These are phyloP conservation scores for Oreochromis niloticus DNA, from an alignment of 2,113 vertebrate genomes.

Conservation along the genomic window DNA sequence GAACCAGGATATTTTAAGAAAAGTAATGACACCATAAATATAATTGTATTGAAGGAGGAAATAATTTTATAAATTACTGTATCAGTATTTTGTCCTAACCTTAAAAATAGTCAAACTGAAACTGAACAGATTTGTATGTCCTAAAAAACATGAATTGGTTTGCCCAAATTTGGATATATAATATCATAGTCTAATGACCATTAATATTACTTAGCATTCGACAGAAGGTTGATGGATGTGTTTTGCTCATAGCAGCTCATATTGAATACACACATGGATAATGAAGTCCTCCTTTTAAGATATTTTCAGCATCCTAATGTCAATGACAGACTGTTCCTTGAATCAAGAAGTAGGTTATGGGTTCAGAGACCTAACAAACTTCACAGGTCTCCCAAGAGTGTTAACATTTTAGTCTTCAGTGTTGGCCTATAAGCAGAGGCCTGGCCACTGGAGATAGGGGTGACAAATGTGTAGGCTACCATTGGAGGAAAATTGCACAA, in stretches of 20 bases:
- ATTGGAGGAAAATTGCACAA: constrained; percentile 20
- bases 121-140: not conserved
- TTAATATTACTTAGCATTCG: not conserved
- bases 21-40: not conserved
- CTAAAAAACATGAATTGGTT: not conserved
- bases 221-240: not conserved
- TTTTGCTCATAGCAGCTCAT: not conserved
- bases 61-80: not conserved
- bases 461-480: constrained; percentile 26
- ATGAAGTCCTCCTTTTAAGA: not conserved
- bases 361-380: not conserved
- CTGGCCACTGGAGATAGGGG: constrained; percentile 36
- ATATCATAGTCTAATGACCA: not conserved
- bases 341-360: not conserved
- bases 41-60: not conserved
- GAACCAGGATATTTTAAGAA: not conserved
- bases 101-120: not conserved
- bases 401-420: constrained; percentile 4
- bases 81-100: not conserved
- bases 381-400: not conserved
- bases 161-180: not conserved
- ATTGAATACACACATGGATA: not conserved
- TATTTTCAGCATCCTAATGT: not conserved
- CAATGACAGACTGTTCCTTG: not conserved
- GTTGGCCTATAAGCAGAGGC: constrained; percentile 5